Evolutionary conservation across 2,797 vertebrate species (phyloP).

Genomic region (Nannoperca obscura): DNA sequence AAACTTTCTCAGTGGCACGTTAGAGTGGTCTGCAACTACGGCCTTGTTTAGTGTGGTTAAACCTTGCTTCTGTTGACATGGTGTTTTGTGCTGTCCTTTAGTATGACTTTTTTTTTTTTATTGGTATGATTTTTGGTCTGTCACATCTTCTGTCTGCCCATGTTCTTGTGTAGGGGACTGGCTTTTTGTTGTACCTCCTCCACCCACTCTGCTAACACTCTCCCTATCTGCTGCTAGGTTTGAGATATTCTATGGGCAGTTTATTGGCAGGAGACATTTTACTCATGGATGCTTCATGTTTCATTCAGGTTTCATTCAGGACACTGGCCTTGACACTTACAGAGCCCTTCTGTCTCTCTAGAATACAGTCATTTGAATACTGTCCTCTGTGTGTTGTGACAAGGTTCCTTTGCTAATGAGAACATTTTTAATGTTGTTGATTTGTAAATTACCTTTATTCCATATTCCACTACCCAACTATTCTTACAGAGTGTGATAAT

Average conservation of each 20-base stretch:
- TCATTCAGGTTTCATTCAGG: constrained; percentile 41
- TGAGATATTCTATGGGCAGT: constrained; percentile 17
- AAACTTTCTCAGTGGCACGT: neutral
- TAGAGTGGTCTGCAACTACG: neutral
- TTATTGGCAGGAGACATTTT: constrained; percentile 45
- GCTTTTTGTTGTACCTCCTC: constrained; percentile 1
- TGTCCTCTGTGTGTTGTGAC: neutral
- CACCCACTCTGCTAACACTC: neutral
- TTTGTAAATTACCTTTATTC: neutral
- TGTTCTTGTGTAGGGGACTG: neutral
- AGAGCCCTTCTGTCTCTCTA: constrained; percentile 14
- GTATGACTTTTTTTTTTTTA: neutral
- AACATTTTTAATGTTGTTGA: neutral
- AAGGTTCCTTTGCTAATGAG: neutral
- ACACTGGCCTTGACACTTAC: constrained; percentile 5
- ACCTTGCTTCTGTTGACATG: neutral
- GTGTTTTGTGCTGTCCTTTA: neutral
- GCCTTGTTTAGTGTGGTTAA: neutral
- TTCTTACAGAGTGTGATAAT: neutral
- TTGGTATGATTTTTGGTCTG: neutral
- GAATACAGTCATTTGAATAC: neutral
- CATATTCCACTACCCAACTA: neutral
- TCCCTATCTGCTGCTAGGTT: constrained; percentile 8
- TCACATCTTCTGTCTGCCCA: neutral
- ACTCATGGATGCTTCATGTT: constrained; percentile 25